Percentiles rank a stretch among this genome's conserved stretches.
These are phyloP conservation scores for Sphaerophoria taeniata DNA, from an alignment of 2,888 invertebrate species.

Conservation along the genomic window DNA sequence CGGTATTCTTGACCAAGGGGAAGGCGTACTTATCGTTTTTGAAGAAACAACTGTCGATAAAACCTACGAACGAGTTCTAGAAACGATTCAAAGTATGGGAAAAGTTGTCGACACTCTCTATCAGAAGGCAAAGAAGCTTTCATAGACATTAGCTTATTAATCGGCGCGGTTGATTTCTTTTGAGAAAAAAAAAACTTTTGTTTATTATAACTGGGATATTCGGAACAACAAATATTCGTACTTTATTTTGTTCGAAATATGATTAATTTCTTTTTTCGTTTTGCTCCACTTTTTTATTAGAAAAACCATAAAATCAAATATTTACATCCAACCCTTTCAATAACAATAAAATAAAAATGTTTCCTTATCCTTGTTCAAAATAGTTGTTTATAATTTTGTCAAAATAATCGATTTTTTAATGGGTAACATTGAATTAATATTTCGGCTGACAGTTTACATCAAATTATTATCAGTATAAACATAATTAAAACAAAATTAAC, in stretches of 20 bases:
- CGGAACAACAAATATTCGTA: conserved; percentile 35
- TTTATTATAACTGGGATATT: too few species aligned
- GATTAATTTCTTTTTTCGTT: conserved; percentile 38
- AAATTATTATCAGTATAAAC: conserved; percentile 49
- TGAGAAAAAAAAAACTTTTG: conserved; percentile 23
- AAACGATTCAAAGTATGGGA: conserved; percentile 99
- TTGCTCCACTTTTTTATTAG: conserved; percentile 27
- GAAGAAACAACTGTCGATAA: conserved; percentile 97
- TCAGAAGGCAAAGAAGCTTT: conserved; percentile 99
- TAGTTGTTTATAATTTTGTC: conserved; percentile 2
- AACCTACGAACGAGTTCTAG: conserved; percentile 98
- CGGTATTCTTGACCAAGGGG: conserved; percentile 99
- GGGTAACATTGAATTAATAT: conserved; percentile 2
- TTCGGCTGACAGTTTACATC: conserved; percentile 50
- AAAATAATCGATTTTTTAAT: conserved; percentile 20
- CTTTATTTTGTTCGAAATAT: conserved; percentile 44
- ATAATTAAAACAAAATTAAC: conserved; percentile 50
- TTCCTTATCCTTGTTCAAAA: neutral
- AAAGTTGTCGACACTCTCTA: conserved; percentile 99
- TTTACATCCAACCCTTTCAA: conserved; percentile 7
- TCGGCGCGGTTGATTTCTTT: conserved; percentile 54
- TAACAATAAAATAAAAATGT: too few species aligned
- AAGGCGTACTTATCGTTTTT: conserved; percentile 98
- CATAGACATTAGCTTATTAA: conserved; percentile 84
- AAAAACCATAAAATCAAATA: conserved; percentile 24